These are phyloP conservation scores for Sericinus montela DNA, from an alignment of 2,888 invertebrate species.

Conservation along the genomic window DNA sequence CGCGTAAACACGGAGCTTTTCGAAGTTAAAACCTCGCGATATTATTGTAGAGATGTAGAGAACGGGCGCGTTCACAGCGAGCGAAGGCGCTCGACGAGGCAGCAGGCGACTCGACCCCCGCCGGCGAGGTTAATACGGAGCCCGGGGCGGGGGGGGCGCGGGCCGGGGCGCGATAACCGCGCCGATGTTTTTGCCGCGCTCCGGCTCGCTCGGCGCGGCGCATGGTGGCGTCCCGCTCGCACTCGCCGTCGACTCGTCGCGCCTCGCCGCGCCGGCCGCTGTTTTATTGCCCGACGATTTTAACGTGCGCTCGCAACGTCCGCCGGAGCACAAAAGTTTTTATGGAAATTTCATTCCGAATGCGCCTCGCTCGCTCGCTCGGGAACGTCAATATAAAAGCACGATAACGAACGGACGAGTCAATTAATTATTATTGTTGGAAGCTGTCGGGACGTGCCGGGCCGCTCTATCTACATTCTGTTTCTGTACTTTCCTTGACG, in stretches of 20 bases:
- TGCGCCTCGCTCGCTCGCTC: slow-evolving; percentile 74
- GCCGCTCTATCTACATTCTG: slow-evolving; percentile 55
- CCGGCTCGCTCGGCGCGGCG: slow-evolving; percentile 62
- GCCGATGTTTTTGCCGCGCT: slow-evolving; percentile 75
- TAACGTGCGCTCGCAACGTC: slow-evolving; percentile 80
- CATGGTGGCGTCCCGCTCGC: slow-evolving; percentile 65
- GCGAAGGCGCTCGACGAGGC: slow-evolving; percentile 56
- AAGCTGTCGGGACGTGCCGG: slow-evolving; percentile 69
- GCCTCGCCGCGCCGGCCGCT: slow-evolving; percentile 77
- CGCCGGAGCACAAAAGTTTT: slow-evolving; percentile 79
- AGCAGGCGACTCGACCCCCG: slow-evolving; percentile 65
- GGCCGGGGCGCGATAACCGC: slow-evolving; percentile 67
- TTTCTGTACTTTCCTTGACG: slow-evolving; percentile 38
- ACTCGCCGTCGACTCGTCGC: slow-evolving; percentile 67
- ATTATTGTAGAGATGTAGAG: slow-evolving; percentile 38
- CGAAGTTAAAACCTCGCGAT: slow-evolving; percentile 53
- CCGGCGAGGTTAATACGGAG: slow-evolving; percentile 67
- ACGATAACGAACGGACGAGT: slow-evolving; percentile 79
- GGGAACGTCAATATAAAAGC: slow-evolving; percentile 78
- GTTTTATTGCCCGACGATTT: slow-evolving; percentile 80
- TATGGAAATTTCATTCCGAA: slow-evolving; percentile 80
- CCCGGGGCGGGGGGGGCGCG: slow-evolving; percentile 30
- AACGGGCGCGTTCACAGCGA: slow-evolving; percentile 49
- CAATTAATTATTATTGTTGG: slow-evolving; percentile 79
- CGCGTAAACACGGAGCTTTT: slow-evolving; percentile 58